phyloP scores from a whole-genome alignment of 2,113 vertebrate genomes.

The human region DNA sequence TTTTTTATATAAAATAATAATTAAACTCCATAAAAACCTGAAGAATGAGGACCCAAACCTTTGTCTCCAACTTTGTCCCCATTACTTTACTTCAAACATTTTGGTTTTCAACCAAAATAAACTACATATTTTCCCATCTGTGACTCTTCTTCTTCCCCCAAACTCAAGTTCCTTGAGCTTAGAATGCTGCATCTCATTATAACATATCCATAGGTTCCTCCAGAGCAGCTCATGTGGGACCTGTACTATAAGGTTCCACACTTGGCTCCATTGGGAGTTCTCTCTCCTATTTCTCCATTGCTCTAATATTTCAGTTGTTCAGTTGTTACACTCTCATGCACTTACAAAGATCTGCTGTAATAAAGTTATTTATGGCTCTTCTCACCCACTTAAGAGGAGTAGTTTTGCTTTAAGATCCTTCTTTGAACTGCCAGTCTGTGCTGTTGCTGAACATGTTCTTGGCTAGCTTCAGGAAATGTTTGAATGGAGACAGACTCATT shows the following conservation, averaged over 20 bases:
- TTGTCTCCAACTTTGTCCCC: not conserved
- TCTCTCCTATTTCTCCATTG: not conserved
- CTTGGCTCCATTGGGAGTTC: not conserved
- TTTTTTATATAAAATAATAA: not conserved
- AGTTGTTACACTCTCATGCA: not conserved
- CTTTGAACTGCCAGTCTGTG: not conserved
- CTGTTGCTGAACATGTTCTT: not conserved
- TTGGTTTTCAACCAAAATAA: not conserved
- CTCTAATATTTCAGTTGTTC: not conserved
- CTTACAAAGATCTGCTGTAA: not conserved
- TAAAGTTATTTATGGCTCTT: not conserved
- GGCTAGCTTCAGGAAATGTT: not conserved
- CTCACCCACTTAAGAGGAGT: not conserved
- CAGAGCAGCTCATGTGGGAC: rapidly evolving
- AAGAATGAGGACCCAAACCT: not conserved
- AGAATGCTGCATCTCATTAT: not conserved
- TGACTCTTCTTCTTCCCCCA: not conserved
- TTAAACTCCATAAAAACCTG: not conserved
- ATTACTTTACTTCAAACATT: not conserved
- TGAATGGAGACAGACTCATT: not conserved
- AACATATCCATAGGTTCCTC: not conserved
- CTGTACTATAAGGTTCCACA: not conserved
- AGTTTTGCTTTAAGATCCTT: not conserved
- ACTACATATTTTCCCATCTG: not conserved
- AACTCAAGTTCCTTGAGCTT: not conserved